Percentiles rank a stretch among this genome's conserved stretches.
Evolutionary conservation across 2,797 vertebrate species (phyloP).

Genomic region (Xerus rutilus): DNA sequence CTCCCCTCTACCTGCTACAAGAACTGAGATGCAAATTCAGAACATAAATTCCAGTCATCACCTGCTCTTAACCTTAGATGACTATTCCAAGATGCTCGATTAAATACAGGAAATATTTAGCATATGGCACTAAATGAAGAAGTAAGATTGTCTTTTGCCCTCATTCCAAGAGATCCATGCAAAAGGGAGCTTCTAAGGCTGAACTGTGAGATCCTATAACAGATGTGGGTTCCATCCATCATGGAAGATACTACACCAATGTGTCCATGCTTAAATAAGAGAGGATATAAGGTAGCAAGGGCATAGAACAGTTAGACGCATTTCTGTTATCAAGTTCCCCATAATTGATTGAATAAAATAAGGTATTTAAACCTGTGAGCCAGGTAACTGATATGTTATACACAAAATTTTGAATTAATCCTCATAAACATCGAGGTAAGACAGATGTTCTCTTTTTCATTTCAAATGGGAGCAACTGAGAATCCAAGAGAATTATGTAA

Average conservation of each 20-base stretch:
- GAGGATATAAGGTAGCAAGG: background rate
- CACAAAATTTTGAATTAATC: background rate
- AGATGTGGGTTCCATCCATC: background rate
- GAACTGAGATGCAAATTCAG: background rate
- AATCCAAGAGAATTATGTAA: background rate
- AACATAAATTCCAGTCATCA: constrained; percentile 39
- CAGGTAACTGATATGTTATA: background rate
- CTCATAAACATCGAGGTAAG: background rate
- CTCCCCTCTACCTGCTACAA: background rate
- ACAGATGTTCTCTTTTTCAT: background rate
- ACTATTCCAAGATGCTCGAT: background rate
- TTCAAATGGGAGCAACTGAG: background rate
- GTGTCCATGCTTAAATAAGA: background rate
- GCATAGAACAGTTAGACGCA: background rate
- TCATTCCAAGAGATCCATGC: background rate
- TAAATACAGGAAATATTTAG: background rate
- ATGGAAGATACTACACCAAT: background rate
- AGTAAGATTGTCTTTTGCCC: background rate
- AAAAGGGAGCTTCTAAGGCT: background rate
- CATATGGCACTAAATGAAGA: background rate
- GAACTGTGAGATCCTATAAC: background rate
- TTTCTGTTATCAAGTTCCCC: background rate
- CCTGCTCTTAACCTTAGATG: background rate
- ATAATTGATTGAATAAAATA: background rate
- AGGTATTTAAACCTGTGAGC: background rate